A percentile compares a stretch with the other conserved stretches of the same genome.
These are phyloP conservation scores for Neomonachus schauinslandi DNA, from an alignment of 2,113 vertebrate genomes.

Conservation along the genomic window DNA sequence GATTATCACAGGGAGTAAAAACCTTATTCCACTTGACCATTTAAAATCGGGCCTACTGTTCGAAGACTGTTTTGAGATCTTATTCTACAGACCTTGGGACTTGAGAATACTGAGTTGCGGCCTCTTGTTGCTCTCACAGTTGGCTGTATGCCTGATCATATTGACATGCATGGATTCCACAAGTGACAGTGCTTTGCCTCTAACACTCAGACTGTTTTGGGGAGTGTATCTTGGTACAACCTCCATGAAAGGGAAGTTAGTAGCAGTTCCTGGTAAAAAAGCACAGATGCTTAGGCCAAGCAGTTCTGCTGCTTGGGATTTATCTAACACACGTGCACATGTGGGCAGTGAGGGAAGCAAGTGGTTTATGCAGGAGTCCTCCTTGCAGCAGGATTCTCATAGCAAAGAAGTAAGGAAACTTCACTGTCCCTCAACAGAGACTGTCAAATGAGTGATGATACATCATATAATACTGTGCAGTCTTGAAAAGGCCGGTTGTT, in stretches of 20 bases:
- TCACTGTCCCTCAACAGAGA: background rate
- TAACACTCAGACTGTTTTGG: background rate
- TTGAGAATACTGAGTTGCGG: background rate
- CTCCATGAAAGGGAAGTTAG: background rate
- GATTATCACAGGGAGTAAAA: slow-evolving; percentile 4
- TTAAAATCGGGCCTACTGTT: slow-evolving; percentile 25
- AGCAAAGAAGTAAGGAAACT: background rate
- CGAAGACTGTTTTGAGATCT: background rate
- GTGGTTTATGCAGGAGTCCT: background rate
- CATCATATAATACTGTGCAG: background rate
- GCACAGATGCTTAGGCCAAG: background rate
- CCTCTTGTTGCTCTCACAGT: background rate
- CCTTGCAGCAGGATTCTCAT: background rate
- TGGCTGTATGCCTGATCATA: background rate
- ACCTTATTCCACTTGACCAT: background rate
- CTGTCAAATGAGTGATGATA: background rate
- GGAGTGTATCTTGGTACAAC: background rate
- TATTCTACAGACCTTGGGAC: background rate
- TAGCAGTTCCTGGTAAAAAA: background rate
- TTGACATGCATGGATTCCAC: background rate
- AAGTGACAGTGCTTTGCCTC: background rate
- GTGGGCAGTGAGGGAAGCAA: background rate
- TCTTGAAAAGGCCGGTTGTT: background rate
- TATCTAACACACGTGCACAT: background rate
- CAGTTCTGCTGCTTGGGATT: background rate